phyloP scores from a whole-genome alignment of 2,888 invertebrate species.

The Polydesmus complanatus region DNA sequence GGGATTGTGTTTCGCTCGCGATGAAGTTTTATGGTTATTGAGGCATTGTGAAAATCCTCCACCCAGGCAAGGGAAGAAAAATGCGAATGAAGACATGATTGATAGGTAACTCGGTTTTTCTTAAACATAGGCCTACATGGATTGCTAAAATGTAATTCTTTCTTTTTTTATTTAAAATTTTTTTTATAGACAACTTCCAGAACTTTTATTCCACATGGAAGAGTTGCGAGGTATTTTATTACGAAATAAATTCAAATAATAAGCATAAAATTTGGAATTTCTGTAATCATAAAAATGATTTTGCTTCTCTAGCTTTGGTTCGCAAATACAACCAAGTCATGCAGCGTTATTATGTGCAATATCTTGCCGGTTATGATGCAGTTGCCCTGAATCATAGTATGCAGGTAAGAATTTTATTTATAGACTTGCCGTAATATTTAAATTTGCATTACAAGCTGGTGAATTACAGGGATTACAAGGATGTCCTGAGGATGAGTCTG shows the following conservation, averaged over 20 bases:
- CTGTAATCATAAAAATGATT: neutral
- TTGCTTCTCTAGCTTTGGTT: constrained; percentile 46
- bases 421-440: constrained; percentile 1
- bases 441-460: neutral
- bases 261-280: no score
- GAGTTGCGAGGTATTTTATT: constrained; percentile 59
- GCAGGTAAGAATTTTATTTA: constrained; percentile 47
- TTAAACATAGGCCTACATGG: no score
- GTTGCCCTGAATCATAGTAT: constrained; percentile 65
- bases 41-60: constrained; percentile 95
- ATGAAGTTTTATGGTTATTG: constrained; percentile 93
- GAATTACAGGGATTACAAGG: constrained; percentile 30
- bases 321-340: constrained; percentile 93
- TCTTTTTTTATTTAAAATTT: neutral
- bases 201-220: constrained; percentile 94
- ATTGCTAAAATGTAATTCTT: neutral
- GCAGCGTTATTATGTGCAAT: constrained; percentile 95
- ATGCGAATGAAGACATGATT: constrained; percentile 71
- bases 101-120: no score
- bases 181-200: constrained; percentile 66
- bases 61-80: constrained; percentile 49
- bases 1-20: constrained; percentile 85
- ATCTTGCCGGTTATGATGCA: constrained; percentile 89
- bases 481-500: constrained; percentile 80
- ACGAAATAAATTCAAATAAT: no score